Percentiles rank a stretch among this genome's conserved stretches.
Evolutionary conservation across 1,140 invertebrate genomes (phyloP).

Genomic region (Chironomus striatipennis): DNA sequence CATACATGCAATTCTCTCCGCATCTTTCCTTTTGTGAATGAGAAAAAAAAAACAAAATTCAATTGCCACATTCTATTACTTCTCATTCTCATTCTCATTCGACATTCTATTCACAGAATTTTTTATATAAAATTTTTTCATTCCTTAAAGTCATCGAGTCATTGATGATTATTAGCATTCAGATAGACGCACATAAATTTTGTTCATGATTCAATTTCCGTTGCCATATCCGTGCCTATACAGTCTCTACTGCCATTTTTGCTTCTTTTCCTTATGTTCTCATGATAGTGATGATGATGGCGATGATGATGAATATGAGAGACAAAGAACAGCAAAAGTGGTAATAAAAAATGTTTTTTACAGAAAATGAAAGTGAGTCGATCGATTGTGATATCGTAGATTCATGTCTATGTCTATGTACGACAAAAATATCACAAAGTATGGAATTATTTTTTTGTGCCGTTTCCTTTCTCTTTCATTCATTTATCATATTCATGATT

Average conservation of each 20-base stretch:
- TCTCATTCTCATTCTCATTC: too few species aligned
- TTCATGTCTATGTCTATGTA: background rate
- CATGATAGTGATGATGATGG: background rate
- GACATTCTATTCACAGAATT: too few species aligned
- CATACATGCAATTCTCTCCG: too few species aligned
- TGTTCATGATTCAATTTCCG: slow-evolving; percentile 8
- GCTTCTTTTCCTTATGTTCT: background rate
- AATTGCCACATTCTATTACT: too few species aligned
- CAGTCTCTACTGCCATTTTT: background rate
- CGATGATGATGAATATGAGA: background rate
- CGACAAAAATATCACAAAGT: background rate
- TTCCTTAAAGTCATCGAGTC: background rate
- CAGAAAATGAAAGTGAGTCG: background rate
- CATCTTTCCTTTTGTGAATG: too few species aligned
- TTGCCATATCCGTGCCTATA: slow-evolving; percentile 6
- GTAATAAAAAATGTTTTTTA: background rate
- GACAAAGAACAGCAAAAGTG: too few species aligned
- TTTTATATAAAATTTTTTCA: background rate
- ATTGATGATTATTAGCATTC: slow-evolving; percentile 14
- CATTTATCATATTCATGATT: slow-evolving; percentile 22
- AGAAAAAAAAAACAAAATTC: too few species aligned
- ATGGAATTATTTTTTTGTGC: background rate
- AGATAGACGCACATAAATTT: slow-evolving; percentile 9
- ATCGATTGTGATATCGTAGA: background rate
- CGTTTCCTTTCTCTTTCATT: background rate